Percentiles rank a stretch among this genome's conserved stretches.
Conservation (phyloP, 1,140 invertebrate genomes). For the Tetragnatha versicolor region DNA sequence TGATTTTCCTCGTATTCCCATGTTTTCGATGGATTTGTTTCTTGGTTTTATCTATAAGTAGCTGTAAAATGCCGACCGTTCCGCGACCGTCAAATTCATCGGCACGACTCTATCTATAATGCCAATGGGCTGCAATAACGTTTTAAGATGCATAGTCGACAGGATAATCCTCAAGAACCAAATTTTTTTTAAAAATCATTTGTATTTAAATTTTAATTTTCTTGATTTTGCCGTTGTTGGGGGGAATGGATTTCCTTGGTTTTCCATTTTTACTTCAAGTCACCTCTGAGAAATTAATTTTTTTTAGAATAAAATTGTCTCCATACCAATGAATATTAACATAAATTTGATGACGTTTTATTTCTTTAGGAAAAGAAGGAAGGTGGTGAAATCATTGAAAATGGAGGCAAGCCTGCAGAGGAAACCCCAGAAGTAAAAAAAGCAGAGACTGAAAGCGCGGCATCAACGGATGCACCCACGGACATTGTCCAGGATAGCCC, state of each 20-base stretch:
- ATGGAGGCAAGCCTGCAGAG: constrained; percentile 8
- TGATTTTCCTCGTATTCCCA: no score
- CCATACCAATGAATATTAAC: background rate
- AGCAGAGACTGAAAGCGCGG: constrained; percentile 38
- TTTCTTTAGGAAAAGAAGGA: constrained; percentile 44
- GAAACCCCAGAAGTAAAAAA: constrained; percentile 34
- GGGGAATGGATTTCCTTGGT: background rate
- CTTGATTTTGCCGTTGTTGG: background rate
- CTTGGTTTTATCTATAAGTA: no score
- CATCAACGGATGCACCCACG: constrained; percentile 36
- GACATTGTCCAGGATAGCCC: constrained; percentile 52
- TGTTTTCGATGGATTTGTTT: no score
- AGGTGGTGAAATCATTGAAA: constrained; percentile 6
- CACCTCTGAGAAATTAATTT: background rate
- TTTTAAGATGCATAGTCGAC: no score
- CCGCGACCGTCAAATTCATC: no score
- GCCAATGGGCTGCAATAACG: no score
- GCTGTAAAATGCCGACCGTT: no score
- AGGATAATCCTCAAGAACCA: background rate
- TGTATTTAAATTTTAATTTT: background rate
- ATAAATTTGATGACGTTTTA: background rate
- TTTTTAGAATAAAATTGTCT: no score
- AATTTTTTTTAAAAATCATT: background rate
- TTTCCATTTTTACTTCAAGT: background rate
- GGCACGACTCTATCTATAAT: no score